Evolutionary conservation across 2,888 invertebrate genomes (phyloP).

Genomic region (Scrobipalpa costella): DNA sequence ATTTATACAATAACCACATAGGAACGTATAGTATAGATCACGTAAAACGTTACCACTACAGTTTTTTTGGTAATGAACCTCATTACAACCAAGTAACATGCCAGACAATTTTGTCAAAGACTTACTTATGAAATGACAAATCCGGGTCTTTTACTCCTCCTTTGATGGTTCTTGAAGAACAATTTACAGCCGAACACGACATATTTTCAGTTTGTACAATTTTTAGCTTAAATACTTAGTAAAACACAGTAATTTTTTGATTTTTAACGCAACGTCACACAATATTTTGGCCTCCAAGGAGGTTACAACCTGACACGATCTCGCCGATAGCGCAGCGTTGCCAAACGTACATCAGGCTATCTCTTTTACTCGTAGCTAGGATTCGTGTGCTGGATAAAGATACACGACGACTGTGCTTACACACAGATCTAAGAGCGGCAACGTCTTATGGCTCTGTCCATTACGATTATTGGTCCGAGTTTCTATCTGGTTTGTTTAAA

Average conservation of each 20-base stretch:
- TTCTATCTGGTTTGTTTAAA: too few relatives aligned
- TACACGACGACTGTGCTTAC: not conserved
- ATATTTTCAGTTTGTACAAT: constrained; percentile 14
- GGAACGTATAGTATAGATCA: not conserved
- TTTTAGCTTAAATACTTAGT: not conserved
- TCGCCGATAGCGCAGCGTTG: not conserved
- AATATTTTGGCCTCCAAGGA: not conserved
- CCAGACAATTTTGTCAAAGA: not conserved
- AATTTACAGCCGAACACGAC: constrained; percentile 24
- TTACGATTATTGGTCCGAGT: too few relatives aligned
- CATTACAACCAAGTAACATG: not conserved
- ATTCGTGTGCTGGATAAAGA: not conserved
- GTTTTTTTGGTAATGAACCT: not conserved
- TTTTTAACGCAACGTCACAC: not conserved
- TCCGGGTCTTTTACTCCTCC: constrained; percentile 25
- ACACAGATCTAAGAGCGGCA: not conserved
- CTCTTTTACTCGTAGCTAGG: not conserved
- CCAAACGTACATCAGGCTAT: too few relatives aligned
- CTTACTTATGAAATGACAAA: constrained; percentile 16
- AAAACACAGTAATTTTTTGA: not conserved
- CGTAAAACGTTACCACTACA: not conserved
- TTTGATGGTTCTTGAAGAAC: constrained; percentile 24
- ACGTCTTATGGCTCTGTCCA: too few relatives aligned
- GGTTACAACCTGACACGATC: not conserved
- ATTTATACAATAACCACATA: not conserved